These are phyloP conservation scores for Tragopan temminckii DNA, from an alignment of 2,797 vertebrate species.

Conservation along the genomic window DNA sequence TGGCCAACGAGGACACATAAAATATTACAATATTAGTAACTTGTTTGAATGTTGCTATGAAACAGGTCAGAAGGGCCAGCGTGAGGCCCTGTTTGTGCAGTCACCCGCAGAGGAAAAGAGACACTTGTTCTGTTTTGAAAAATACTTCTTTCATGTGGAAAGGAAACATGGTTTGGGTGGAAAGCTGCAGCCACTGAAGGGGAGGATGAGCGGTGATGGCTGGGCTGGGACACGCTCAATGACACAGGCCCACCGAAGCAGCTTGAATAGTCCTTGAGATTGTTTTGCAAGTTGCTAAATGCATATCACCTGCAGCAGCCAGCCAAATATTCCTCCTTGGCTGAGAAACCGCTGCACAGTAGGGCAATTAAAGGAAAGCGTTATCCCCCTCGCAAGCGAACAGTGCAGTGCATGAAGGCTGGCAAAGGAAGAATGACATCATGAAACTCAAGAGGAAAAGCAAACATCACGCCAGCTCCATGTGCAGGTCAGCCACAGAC, in stretches of 20 bases:
- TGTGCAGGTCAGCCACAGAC: neutral
- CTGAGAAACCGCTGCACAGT: neutral
- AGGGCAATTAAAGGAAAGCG: constrained; percentile 15
- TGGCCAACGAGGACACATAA: neutral
- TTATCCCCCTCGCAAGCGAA: constrained; percentile 37
- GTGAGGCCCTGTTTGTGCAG: neutral
- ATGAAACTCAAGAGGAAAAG: constrained; percentile 47
- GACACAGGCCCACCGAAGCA: neutral
- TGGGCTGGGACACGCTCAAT: neutral
- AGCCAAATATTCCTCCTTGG: neutral
- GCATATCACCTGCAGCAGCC: neutral
- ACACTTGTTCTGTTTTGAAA: constrained; percentile 25
- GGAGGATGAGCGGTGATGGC: neutral
- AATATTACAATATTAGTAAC: neutral
- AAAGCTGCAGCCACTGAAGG: neutral
- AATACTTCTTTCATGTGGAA: constrained; percentile 11
- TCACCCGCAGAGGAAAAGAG: constrained; percentile 12
- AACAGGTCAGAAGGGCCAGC: fast-evolving
- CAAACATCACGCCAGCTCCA: neutral
- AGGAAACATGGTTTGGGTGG: neutral
- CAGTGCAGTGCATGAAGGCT: neutral
- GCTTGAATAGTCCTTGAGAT: neutral
- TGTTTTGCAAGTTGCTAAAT: neutral
- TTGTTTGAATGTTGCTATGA: constrained; percentile 49
- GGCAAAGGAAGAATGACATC: constrained; percentile 41